phyloP scores from a whole-genome alignment of 2,888 invertebrate species.

The Melieria picta region DNA sequence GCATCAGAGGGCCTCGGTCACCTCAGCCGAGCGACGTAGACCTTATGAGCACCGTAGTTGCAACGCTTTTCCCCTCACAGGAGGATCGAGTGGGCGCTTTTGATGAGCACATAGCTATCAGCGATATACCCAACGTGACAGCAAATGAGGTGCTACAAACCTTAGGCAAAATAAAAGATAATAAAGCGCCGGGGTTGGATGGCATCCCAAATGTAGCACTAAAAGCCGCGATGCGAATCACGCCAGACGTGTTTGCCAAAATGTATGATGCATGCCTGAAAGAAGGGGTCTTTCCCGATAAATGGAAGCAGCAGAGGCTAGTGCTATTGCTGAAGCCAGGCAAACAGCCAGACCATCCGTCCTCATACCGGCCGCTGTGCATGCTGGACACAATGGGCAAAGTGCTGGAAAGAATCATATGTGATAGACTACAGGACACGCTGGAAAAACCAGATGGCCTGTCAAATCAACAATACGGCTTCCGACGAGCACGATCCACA shows the following conservation, averaged over 20 bases:
- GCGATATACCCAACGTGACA: background rate
- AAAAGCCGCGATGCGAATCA: too few species aligned
- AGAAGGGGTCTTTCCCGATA: conserved; percentile 4
- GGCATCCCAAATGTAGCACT: conserved; percentile 14
- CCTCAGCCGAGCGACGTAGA: too few species aligned
- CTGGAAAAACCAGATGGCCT: too few species aligned
- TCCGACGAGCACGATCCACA: too few species aligned
- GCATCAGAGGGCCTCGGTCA: too few species aligned
- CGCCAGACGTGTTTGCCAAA: conserved; percentile 1
- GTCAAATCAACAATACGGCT: too few species aligned
- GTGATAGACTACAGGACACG: too few species aligned
- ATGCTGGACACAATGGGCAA: conserved; percentile 5
- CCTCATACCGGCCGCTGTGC: background rate
- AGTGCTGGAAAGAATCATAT: too few species aligned
- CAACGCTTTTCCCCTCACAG: too few species aligned
- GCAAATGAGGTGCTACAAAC: background rate
- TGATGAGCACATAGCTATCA: too few species aligned
- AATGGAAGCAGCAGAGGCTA: conserved; percentile 12
- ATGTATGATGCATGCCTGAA: conserved; percentile 17
- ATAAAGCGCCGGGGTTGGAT: conserved; percentile 20
- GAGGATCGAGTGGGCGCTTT: too few species aligned
- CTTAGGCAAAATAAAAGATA: background rate
- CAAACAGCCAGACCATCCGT: background rate
- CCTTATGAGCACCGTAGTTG: too few species aligned
- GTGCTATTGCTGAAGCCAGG: conserved; percentile 6